phyloP scores from a whole-genome alignment of 2,888 invertebrate genomes.

The Galeopsomyia nigrocyanea region DNA sequence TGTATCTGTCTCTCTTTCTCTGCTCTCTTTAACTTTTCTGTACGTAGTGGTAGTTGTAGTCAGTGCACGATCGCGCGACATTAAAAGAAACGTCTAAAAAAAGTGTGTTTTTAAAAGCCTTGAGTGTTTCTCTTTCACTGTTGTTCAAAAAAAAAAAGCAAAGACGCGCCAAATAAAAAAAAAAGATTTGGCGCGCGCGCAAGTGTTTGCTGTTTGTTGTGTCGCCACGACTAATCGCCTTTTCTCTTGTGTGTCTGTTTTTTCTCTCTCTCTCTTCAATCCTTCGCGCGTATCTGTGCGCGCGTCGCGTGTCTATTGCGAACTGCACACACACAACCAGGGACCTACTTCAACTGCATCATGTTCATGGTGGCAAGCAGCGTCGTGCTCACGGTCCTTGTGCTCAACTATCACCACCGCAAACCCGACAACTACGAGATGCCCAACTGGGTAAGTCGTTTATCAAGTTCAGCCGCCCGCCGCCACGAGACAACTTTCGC shows the following conservation, averaged over 20 bases:
- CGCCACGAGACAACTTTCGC: no score
- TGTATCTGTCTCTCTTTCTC: slow-evolving; percentile 4
- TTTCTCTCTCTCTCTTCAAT: slow-evolving; percentile 10
- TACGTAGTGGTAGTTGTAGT: slow-evolving; percentile 1
- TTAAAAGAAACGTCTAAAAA: slow-evolving; percentile 8
- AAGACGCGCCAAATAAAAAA: neutral
- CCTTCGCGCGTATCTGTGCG: slow-evolving; percentile 47
- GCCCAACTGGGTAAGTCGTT: slow-evolving; percentile 91
- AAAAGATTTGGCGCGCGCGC: neutral
- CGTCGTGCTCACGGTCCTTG: slow-evolving; percentile 95
- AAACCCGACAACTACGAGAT: slow-evolving; percentile 97
- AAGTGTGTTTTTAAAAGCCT: slow-evolving; percentile 7
- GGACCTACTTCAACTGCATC: slow-evolving; percentile 99
- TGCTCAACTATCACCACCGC: slow-evolving; percentile 97
- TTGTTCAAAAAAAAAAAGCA: neutral
- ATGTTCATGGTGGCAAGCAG: slow-evolving; percentile 99
- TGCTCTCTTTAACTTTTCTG: slow-evolving; percentile 1
- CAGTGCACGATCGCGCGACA: neutral
- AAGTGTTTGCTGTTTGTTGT: neutral
- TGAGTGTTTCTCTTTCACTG: slow-evolving; percentile 1
- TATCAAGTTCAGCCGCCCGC: neutral
- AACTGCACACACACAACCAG: slow-evolving; percentile 69
- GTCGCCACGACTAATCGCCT: slow-evolving; percentile 40
- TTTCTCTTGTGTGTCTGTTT: neutral
- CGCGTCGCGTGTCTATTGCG: slow-evolving; percentile 54